Evolutionary conservation across 2,113 vertebrate genomes (phyloP).

Genomic region (Cephalopterus ornatus): DNA sequence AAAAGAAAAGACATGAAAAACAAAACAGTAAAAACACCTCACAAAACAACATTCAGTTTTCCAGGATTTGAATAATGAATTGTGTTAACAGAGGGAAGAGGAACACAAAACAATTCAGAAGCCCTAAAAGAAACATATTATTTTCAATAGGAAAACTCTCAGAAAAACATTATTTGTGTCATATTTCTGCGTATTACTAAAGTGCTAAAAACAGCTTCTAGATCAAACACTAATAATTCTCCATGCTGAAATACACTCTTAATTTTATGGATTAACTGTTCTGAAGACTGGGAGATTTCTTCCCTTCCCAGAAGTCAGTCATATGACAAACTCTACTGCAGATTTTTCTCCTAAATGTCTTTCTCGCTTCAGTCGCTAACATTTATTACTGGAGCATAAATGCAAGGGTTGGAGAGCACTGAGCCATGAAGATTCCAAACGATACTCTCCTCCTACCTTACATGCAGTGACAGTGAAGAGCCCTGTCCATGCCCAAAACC

Average conservation of each 20-base stretch:
- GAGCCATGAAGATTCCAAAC: rapidly evolving
- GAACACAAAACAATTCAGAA: background rate
- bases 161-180: background rate
- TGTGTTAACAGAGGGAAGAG: background rate
- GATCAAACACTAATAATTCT: background rate
- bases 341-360: background rate
- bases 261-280: background rate
- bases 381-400: background rate
- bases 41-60: background rate
- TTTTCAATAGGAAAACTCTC: background rate
- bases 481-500: background rate
- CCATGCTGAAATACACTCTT: background rate
- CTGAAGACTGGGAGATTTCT: background rate
- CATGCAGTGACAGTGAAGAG: background rate
- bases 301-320: background rate
- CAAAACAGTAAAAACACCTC: background rate
- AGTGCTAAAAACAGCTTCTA: background rate
- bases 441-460: background rate
- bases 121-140: background rate
- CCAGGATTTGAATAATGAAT: background rate
- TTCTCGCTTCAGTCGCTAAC: background rate
- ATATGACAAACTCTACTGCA: background rate
- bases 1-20: background rate
- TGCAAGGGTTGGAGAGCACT: background rate
- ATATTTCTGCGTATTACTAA: background rate